Evolutionary conservation across 2,113 vertebrate genomes (phyloP), one percentile per base, ranked within the genome.

Genomic region (Oreochromis spilurus): DNA sequence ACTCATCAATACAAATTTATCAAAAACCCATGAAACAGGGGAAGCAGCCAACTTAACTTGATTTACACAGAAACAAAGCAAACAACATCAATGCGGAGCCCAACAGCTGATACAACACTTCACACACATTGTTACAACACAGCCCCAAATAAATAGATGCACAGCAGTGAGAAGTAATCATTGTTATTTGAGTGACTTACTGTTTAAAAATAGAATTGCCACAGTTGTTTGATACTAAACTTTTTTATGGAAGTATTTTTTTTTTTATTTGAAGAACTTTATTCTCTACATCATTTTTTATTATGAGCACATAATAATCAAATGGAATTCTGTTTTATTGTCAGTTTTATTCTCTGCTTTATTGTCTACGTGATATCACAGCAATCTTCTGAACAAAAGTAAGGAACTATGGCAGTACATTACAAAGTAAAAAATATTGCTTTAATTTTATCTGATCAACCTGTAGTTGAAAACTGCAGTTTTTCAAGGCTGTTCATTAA

Each of bases 81-180:
- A 85, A 26, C 26, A n/a, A 10, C 82, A 50, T 6, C 9, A 50
- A 48, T 19, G 60, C 84, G 24, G 65, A 77, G 48, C 48, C 50
- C 78, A 87, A 91, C 84, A 87, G 81, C 88, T 88, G 90, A 83
- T 85, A 83, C 78, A 54, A 79, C 45, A 65, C 88, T 77, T 77
- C 70, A 77, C 43, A 29, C 40, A 50, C 43, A 77, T 16, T 31
- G 70, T 62, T 53, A 21, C 79, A 79, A 50, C 26, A 54, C 79
- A 9, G 6, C 75, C 6, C 43, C 16, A 50, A 26, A 80, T 67
- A 52, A 84, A 83, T 7, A 84, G 53, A 87, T 50, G 70, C 80
- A 57, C 54, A 57, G 54, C 12, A 31, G 70, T 50, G 9, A 77
- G 26, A 50, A 31, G 26, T 31, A 19, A 31, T 50, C 26, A 19